Evolutionary conservation across 1,140 invertebrate species (phyloP), one percentile per base, ranked within the genome.

Genomic region (Micrasema minimum): DNA sequence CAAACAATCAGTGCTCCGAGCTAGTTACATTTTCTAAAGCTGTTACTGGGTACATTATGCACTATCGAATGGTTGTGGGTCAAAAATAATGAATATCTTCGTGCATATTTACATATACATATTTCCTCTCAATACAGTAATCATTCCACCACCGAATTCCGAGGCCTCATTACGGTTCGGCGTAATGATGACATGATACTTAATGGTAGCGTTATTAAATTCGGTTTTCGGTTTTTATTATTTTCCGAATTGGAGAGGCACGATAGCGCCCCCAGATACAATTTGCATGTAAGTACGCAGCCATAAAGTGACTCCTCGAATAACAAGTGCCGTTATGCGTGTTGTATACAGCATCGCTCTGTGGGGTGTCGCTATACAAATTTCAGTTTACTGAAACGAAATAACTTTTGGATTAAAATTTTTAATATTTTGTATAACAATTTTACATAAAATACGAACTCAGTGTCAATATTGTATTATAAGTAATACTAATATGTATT

Each of bases 111-210:
- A 31, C 26, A 38, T 31, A 31, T 31, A 4, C 7, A 31, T 16
- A 38, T 31, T 31, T 31, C 26, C 26, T 31, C 26, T 31, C 7
- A 7, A 7, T 31, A 7, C 26, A 31, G 26, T 31, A 31, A 31
- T 31, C 26, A 31, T 31, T 31, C 14, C 26, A 23, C 4, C 16
- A 38, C 46, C 64, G 45, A 64, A 48, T 31, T 37, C 31, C 11
- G 2, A 2, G 35, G 16, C 48, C 46, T 18, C 66, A 62, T 68
- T 45, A 50, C 66, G 37, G 35, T 37, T 69, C 38, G 14, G 23
- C 62, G n/a, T 53, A 73, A 73, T 66, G 71, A 73, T 73, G 71
- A 73, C 71, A 73, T 73, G 71, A 73, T 73, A 65, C 66, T 73
- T 67, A 72, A 72, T 72, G 71, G 61, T 51, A 66, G 46, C 64